Base-by-base conservation (phyloP, 1,140 invertebrate genomes). In the Elymnias hypermnestra region DNA sequence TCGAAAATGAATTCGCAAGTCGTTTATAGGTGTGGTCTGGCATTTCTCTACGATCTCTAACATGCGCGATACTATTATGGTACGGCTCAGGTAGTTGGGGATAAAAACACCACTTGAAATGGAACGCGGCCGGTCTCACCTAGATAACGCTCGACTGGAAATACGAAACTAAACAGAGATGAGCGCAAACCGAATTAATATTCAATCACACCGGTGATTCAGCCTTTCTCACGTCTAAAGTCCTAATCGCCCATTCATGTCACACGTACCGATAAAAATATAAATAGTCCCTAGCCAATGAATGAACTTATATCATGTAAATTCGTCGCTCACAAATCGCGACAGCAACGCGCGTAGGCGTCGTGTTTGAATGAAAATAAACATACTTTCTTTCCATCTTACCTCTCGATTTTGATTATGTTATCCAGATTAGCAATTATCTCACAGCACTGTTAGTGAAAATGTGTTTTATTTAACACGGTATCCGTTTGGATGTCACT, bases 231-330 rank as follows among this genome's bases (percentile, higher is more conserved):
- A 56, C 53, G 23, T 53, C 62, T 56, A 62, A 58, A 47, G 48
- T 48, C 54, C 63, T 72, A 68, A 74, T 71, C 64, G 53, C 52
- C 64, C 63, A 67, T 71, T 77, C 75, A 69, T 67, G 73, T 73
- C 63, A 60, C 70, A 72, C 72, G 63, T 61, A 64, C 58, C 61
- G 68, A 70, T 73, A 71, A 72, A 70, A 72, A 71, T 76, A 82
- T 69, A 82, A 75, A 82, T 76, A 74, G 55, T 59, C 55, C 59
- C 56, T 58, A 70, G 53, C 65, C 72, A 57, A 79, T 81, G 75
- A 82, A 82, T 81, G 75, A 74, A 77, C 67, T 72, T 79, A 74
- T 75, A 78, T 72, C 70, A 83, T 83, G 75, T 79, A 82, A 82
- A 82, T 84, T 79, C 69, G 76, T 77, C 70, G 71, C 67, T 79